Conservation (phyloP, 2,888 invertebrate species). For the Pandemis heparana region DNA sequence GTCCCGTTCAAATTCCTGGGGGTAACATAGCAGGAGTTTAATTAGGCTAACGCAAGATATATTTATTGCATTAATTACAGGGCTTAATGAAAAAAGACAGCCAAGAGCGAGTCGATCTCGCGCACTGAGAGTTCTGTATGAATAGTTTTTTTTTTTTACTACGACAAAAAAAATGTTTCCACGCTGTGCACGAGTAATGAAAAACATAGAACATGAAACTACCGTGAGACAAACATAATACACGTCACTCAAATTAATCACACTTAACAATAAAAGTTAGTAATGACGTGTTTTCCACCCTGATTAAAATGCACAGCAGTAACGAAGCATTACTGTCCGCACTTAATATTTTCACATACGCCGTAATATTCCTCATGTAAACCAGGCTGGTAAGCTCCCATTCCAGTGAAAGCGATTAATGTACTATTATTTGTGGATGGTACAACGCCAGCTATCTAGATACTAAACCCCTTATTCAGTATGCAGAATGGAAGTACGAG, state of each 20-base stretch:
- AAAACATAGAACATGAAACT: too few species aligned
- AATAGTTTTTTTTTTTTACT: too few species aligned
- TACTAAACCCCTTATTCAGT: too few species aligned
- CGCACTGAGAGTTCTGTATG: too few species aligned
- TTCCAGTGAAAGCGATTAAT: background rate
- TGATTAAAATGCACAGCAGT: slow-evolving; percentile 27
- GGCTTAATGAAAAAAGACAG: background rate
- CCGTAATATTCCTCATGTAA: slow-evolving; percentile 11
- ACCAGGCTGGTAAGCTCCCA: background rate
- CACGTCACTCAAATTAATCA: too few species aligned
- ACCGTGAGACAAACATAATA: too few species aligned
- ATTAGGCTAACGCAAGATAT: slow-evolving; percentile 27
- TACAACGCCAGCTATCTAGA: too few species aligned
- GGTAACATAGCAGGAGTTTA: slow-evolving; percentile 15
- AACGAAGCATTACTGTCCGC: slow-evolving; percentile 14
- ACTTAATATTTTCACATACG: slow-evolving; percentile 17
- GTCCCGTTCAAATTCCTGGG: slow-evolving; percentile 6
- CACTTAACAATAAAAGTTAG: slow-evolving; percentile 6
- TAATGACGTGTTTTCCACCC: slow-evolving; percentile 22
- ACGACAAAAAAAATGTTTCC: too few species aligned
- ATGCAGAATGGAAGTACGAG: too few species aligned
- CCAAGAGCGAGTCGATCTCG: too few species aligned
- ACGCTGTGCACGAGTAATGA: background rate
- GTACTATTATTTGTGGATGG: background rate
- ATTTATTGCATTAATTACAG: slow-evolving; percentile 31